Base-by-base conservation (phyloP, 2,797 vertebrate genomes). In the Catamblyrhynchus diadema region DNA sequence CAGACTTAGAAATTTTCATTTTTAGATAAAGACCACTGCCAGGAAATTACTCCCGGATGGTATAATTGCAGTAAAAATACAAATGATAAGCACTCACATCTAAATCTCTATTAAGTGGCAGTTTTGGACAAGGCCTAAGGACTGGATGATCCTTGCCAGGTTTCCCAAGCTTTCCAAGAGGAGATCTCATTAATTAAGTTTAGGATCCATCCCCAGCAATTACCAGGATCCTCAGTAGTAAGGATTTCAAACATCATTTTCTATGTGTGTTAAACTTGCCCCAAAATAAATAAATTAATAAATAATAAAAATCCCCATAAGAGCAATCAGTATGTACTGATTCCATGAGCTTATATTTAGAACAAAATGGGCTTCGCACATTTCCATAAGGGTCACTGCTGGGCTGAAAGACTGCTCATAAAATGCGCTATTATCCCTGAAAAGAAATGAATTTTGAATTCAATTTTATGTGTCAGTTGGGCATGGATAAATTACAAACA, bases 141-240 rank as follows among this genome's bases (percentile, higher is more conserved):
- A 72, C 50, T 51, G 15, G 25, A 32, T 0, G 0, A 44, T 50
- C 35, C 33, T 45, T 45, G 42, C n/a, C 10, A 23, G 2, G 0
- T 41, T 56, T 57, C 44, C 62, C 24, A 21, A 20, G 16, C 28
- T 16, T 86, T 73, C 20, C 44, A 54, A 80, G 21, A 88, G 35
- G 2, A 57, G 24, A 74, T 30, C 30, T 50, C 22, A 67, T 25
- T 35, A 57, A 72, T 48, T 59, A 41, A 54, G 32, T 24, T n/a
- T 14, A 65, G 27, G 30, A 90, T 41, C 51, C 15, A 64, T 23
- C 51, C 23, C 37, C 28, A 73, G 28, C 9, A 64, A 8, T 33
- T 73, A 12, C 25, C 2, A 5, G 50, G 32, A 73, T 62, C 14
- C 61, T 82, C 35, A 45, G 17, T 3, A 86, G 18, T 11, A 24